phyloP scores from a whole-genome alignment of 2,888 invertebrate species.

The Diloba caeruleocephala region DNA sequence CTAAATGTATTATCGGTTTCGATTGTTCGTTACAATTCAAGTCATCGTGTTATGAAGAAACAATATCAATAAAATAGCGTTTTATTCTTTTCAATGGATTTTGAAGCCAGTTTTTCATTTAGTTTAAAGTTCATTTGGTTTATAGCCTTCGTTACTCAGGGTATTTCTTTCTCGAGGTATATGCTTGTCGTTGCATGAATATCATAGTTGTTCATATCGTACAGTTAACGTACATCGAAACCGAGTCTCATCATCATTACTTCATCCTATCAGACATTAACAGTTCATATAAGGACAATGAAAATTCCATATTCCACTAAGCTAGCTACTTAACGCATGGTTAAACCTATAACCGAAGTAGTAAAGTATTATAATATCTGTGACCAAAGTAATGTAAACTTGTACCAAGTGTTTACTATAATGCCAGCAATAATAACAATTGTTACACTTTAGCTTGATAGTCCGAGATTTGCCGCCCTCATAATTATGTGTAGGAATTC shows the following conservation, averaged over 20 bases:
- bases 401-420: conserved; percentile 16
- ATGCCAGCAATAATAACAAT: conserved; percentile 32
- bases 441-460: conserved; percentile 11
- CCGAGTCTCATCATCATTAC: conserved; percentile 2
- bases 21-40: no score
- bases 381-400: conserved; percentile 12
- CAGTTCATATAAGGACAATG: conserved; percentile 8
- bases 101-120: no score
- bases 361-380: background rate
- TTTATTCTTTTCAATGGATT: no score
- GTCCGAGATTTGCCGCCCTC: conserved; percentile 13
- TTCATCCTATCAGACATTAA: conserved; percentile 14
- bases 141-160: background rate
- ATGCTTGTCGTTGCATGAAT: background rate
- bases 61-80: no score
- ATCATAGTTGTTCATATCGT: conserved; percentile 1
- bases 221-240: no score
- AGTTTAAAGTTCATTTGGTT: no score
- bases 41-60: no score
- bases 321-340: background rate
- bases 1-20: no score
- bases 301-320: conserved; percentile 19
- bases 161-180: background rate
- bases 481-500: conserved; percentile 39
- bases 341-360: conserved; percentile 6